Evolutionary conservation across 2,113 vertebrate genomes (phyloP).

Genomic region (Takifugu flavidus): DNA sequence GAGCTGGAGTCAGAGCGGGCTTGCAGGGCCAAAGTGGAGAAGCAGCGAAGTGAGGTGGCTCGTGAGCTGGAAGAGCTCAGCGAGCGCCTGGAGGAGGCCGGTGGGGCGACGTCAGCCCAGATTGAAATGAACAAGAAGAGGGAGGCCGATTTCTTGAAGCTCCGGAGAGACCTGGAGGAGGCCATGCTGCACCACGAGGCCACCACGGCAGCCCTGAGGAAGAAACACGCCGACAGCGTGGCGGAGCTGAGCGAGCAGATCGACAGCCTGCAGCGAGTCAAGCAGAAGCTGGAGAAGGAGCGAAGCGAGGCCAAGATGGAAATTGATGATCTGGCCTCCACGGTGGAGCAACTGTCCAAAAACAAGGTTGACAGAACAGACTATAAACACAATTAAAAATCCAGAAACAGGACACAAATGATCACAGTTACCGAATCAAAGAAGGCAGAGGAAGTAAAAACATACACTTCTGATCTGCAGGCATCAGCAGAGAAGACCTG

Average conservation of each 20-base stretch:
- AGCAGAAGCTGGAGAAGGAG: conserved; percentile 94
- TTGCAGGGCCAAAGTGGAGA: conserved; percentile 84
- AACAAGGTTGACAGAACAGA: conserved; percentile 76
- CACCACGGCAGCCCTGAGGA: conserved; percentile 75
- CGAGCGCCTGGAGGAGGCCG: conserved; percentile 87
- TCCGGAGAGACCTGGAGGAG: conserved; percentile 89
- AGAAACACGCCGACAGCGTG: conserved; percentile 83
- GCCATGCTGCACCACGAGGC: conserved; percentile 85
- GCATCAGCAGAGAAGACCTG: conserved; percentile 86
- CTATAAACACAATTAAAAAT: not conserved
- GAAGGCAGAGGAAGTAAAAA: not conserved
- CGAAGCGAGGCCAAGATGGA: conserved; percentile 90
- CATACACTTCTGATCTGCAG: conserved; percentile 51
- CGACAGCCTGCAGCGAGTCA: conserved; percentile 85
- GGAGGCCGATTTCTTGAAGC: conserved; percentile 82
- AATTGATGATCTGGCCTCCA: conserved; percentile 83
- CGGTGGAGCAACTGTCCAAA: conserved; percentile 84
- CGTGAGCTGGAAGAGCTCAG: conserved; percentile 91
- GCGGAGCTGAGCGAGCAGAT: conserved; percentile 88
- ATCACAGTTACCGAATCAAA: too few relatives aligned
- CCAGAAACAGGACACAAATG: not conserved
- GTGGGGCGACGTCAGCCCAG: conserved; percentile 80
- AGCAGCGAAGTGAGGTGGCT: conserved; percentile 84
- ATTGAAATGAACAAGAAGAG: conserved; percentile 87
- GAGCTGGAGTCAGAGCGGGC: conserved; percentile 89